These are phyloP conservation scores for Pristionchus pacificus DNA, from an alignment of 1,140 invertebrate species.

Conservation along the genomic window DNA sequence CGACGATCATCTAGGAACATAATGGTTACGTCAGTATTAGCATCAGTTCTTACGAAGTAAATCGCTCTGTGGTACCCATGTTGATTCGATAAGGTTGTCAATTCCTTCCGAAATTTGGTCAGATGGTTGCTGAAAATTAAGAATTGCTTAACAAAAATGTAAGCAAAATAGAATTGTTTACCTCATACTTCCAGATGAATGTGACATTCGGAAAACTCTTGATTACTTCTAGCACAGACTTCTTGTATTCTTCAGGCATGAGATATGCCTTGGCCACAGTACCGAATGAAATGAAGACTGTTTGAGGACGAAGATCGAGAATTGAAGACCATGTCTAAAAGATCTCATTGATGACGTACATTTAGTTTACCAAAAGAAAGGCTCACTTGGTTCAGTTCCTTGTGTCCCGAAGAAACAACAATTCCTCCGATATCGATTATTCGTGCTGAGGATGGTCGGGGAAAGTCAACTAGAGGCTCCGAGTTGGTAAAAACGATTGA, in stretches of 20 bases:
- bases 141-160: no score
- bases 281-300: background rate
- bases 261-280: background rate
- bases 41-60: no score
- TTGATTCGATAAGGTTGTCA: no score
- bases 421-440: conserved; percentile 20
- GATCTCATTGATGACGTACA: no score
- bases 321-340: background rate
- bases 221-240: background rate
- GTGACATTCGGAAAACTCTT: background rate
- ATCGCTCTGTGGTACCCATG: no score
- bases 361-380: no score
- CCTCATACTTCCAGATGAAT: background rate
- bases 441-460: conserved; percentile 5
- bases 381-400: background rate
- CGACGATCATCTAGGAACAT: no score
- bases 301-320: background rate
- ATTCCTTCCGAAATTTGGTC: no score
- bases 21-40: no score
- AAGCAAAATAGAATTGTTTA: no score
- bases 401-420: background rate
- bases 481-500: conserved; percentile 6
- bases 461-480: conserved; percentile 13
- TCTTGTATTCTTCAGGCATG: background rate
- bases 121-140: no score